A percentile compares a stretch with the other conserved stretches of the same genome.
Evolutionary conservation across 2,113 vertebrate species (phyloP).

Genomic region (Haemorhous mexicanus): DNA sequence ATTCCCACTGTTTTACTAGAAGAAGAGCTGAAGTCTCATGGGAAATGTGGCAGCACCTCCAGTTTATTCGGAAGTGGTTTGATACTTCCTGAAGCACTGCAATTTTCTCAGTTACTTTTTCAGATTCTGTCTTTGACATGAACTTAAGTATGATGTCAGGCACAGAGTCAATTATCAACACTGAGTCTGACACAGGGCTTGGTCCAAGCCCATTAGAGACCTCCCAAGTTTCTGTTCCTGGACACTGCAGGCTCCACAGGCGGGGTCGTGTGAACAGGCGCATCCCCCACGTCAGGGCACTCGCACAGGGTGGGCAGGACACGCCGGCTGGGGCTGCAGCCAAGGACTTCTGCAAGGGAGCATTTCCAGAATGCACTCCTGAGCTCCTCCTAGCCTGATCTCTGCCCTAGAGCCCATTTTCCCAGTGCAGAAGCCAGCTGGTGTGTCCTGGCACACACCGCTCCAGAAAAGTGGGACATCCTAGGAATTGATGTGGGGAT

Average conservation of each 20-base stretch:
- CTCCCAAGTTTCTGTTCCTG: conserved; percentile 48
- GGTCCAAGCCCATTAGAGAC: conserved; percentile 32
- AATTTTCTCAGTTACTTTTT: neutral
- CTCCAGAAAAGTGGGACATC: neutral
- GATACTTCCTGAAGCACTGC: neutral
- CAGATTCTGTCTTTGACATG: neutral
- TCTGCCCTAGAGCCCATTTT: neutral
- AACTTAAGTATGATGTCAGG: neutral
- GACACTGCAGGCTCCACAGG: neutral
- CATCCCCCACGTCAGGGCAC: neutral
- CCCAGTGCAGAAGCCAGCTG: neutral
- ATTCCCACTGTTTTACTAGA: neutral
- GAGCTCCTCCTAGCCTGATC: neutral
- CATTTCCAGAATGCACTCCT: neutral
- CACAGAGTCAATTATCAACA: neutral
- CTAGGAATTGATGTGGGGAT: neutral
- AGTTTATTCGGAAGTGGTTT: neutral
- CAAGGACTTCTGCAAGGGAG: neutral
- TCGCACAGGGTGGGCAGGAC: neutral
- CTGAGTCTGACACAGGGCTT: neutral
- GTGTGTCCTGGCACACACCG: fast-evolving
- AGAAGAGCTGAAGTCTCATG: neutral
- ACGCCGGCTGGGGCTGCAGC: neutral
- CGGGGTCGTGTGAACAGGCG: neutral
- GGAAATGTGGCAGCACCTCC: neutral